A percentile compares a stretch with the other conserved stretches of the same genome.
phyloP scores from a whole-genome alignment of 1,140 invertebrate genomes.

The Papilio glaucus region DNA sequence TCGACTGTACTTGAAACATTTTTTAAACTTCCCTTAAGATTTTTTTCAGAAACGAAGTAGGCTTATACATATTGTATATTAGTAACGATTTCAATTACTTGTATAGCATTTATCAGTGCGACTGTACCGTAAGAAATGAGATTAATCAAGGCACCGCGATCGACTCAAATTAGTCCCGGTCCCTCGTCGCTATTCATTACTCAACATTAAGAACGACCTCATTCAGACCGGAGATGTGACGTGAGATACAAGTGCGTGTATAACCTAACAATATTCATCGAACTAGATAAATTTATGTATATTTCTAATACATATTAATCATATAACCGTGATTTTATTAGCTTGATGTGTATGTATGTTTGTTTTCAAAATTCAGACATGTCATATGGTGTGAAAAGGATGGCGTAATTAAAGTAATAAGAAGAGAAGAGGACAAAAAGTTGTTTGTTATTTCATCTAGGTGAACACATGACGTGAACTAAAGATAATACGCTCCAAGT shows the following conservation, averaged over 20 bases:
- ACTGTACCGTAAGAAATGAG: background rate
- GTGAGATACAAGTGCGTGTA: background rate
- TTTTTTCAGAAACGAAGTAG: background rate
- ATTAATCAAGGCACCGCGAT: slow-evolving; percentile 15
- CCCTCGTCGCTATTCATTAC: background rate
- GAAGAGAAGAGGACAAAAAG: too few relatives aligned
- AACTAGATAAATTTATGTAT: background rate
- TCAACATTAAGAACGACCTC: slow-evolving; percentile 19
- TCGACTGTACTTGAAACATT: background rate
- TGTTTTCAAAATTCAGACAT: too few relatives aligned
- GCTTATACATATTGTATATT: background rate
- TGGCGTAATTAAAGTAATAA: too few relatives aligned
- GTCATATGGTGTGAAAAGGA: too few relatives aligned
- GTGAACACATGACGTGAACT: too few relatives aligned
- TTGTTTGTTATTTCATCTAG: too few relatives aligned
- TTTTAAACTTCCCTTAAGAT: background rate
- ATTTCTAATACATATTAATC: background rate
- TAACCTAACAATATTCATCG: background rate
- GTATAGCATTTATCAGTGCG: background rate
- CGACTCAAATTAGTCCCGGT: slow-evolving; percentile 8
- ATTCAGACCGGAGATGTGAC: background rate
- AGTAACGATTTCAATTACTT: background rate
- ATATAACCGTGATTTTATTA: too few relatives aligned
- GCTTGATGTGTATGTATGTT: too few relatives aligned
- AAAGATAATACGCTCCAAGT: too few relatives aligned